phyloP scores from a whole-genome alignment of 2,113 vertebrate genomes.

The Arvicanthis niloticus region DNA sequence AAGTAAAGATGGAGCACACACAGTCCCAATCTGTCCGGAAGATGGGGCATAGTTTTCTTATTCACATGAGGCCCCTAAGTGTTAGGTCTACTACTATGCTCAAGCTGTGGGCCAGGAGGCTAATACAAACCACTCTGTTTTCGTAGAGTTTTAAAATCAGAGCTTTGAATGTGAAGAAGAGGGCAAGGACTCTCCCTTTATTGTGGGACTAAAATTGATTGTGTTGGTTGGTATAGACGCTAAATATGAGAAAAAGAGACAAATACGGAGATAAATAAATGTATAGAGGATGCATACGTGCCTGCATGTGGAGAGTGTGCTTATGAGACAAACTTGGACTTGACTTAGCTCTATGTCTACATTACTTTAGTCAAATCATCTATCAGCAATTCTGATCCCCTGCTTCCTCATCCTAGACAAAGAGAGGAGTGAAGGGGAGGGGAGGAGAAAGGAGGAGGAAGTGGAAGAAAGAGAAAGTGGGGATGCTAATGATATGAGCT shows the following conservation, averaged over 20 bases:
- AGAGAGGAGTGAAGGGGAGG: not conserved
- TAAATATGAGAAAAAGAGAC: not conserved
- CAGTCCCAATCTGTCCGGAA: not conserved
- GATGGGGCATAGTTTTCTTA: not conserved
- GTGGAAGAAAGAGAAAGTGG: not conserved
- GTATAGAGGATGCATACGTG: too few species aligned
- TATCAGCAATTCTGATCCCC: not conserved
- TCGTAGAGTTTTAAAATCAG: not conserved
- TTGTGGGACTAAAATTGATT: not conserved
- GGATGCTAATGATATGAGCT: not conserved
- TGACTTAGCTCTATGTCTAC: not conserved
- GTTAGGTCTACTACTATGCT: not conserved
- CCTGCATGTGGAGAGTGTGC: too few species aligned
- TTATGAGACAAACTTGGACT: not conserved
- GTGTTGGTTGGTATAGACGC: not conserved
- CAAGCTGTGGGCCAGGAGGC: not conserved
- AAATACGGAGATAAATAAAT: not conserved
- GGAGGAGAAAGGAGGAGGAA: too few species aligned
- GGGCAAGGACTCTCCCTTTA: not conserved
- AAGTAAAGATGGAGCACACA: not conserved
- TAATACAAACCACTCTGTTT: not conserved
- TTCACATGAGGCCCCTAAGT: not conserved
- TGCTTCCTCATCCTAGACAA: not conserved
- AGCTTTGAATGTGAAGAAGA: not conserved
- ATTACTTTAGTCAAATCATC: constrained; percentile 34